Percentiles rank a stretch among this genome's conserved stretches.
Evolutionary conservation across 2,888 invertebrate species (phyloP).

Genomic region (Ormia ochracea): DNA sequence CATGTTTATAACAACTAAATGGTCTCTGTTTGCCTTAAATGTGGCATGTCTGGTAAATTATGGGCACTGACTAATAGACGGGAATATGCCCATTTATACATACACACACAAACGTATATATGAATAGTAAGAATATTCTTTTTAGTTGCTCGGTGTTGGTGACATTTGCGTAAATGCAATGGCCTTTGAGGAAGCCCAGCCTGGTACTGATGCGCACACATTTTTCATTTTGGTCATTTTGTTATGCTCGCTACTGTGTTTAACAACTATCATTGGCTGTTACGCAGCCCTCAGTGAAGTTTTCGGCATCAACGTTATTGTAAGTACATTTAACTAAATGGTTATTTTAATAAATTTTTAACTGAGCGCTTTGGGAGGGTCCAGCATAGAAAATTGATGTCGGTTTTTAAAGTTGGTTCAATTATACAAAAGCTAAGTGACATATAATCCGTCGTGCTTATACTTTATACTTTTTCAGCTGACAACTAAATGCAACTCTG

Average conservation of each 20-base stretch:
- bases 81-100: too few species aligned
- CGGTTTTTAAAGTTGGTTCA: too few species aligned
- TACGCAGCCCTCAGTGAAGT: constrained; percentile 69
- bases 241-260: constrained; percentile 69
- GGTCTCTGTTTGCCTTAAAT: constrained; percentile 69
- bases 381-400: too few species aligned
- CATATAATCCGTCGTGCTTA: too few species aligned
- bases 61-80: too few species aligned
- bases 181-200: constrained; percentile 68
- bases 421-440: too few species aligned
- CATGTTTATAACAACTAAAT: constrained; percentile 69
- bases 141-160: constrained; percentile 70
- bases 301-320: constrained; percentile 69
- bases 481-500: too few species aligned
- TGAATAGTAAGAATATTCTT: too few species aligned
- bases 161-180: constrained; percentile 67
- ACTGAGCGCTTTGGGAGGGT: too few species aligned
- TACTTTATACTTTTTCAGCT: too few species aligned
- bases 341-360: too few species aligned
- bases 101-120: too few species aligned
- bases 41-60: constrained; percentile 69
- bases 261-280: constrained; percentile 71
- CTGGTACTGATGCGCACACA: constrained; percentile 71
- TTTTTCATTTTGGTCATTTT: constrained; percentile 71
- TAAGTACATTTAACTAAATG: constrained; percentile 65